phyloP scores from a whole-genome alignment of 1,140 invertebrate genomes.

The Medauroidea extradentata region DNA sequence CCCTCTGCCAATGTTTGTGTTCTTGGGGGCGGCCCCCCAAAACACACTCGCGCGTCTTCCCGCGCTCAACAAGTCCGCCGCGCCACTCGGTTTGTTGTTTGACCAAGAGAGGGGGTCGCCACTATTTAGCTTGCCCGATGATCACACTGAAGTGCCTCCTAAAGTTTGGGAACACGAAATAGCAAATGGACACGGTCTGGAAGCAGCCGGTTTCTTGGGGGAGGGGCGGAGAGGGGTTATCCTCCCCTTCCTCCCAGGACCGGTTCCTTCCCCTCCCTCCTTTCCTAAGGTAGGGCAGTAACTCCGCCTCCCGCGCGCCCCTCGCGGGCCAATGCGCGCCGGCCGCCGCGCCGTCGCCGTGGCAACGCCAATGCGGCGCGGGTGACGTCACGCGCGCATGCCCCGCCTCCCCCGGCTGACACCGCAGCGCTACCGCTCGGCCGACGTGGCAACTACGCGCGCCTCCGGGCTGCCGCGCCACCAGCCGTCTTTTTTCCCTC shows the following conservation, averaged over 20 bases:
- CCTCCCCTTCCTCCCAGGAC: conserved; percentile 1
- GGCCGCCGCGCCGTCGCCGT: conserved; percentile 9
- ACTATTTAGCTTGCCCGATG: conserved; percentile 33
- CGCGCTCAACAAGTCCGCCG: too few species aligned
- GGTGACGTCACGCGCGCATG: neutral
- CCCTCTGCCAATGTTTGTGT: too few species aligned
- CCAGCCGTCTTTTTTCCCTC: too few species aligned
- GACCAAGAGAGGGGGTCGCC: conserved; percentile 25
- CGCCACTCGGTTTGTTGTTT: conserved; percentile 8
- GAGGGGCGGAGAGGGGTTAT: conserved; percentile 1
- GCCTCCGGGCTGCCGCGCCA: too few species aligned
- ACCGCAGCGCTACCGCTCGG: neutral
- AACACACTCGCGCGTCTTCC: neutral
- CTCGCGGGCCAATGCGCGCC: neutral
- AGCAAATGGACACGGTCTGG: conserved; percentile 13
- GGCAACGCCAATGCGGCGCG: conserved; percentile 10
- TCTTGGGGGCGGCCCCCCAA: too few species aligned
- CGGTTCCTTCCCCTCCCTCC: neutral
- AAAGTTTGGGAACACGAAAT: conserved; percentile 27
- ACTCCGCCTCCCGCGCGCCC: neutral
- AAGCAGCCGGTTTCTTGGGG: neutral
- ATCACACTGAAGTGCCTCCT: conserved; percentile 33
- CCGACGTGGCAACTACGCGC: neutral
- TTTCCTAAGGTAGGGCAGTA: neutral
- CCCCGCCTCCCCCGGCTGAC: neutral